Evolutionary conservation across 2,797 vertebrate species (phyloP), one percentile per base, ranked within the genome.

Genomic region (Pangasius macronema): DNA sequence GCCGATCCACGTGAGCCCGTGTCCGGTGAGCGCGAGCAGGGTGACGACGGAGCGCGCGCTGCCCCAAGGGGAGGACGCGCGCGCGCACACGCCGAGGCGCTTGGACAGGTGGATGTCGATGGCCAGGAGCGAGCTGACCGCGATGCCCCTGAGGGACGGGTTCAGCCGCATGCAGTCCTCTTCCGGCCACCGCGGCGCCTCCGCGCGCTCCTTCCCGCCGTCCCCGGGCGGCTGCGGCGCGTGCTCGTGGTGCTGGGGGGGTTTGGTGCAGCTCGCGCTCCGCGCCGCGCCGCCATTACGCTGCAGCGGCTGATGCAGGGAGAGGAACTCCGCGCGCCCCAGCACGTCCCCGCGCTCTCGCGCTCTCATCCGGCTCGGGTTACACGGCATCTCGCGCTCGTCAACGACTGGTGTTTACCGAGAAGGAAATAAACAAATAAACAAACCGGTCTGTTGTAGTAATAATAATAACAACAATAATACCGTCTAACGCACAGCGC

Each of bases 131-230:
- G 98, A 97, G 53, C 79, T 59, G 55, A 59, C 22, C 22, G 98
- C 98, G 9, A 99, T 99, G 65, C 97, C 97, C 92, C 96, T 97
- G 93, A 99, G 98, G 13, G 98, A 98, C 10, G 98, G 98, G 94
- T 99, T 99, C 79, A 99, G 96, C 94, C 96, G 98, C 97, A 99
- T 99, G 91, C 98, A 99, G 94, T 99, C 98, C 88, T 99, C 98
- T 86, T 99, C 98, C 0, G 98, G 98, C 91, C 95, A 93, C 42
- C 95, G 97, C 90, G 53, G n/a, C 27, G 94, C 83, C 85, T 97
- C 97, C 59, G 96, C 96, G 91, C 95, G 89, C 84, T 96, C 95
- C 92, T 96, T 97, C 93, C 93, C 88, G 39, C 51, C 94, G 10
- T 94, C 94, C 42, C 85, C 87, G 1, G 79, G 79, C 33, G 95